Evolutionary conservation across 2,797 vertebrate genomes (phyloP).

Genomic region (Falco cherrug): DNA sequence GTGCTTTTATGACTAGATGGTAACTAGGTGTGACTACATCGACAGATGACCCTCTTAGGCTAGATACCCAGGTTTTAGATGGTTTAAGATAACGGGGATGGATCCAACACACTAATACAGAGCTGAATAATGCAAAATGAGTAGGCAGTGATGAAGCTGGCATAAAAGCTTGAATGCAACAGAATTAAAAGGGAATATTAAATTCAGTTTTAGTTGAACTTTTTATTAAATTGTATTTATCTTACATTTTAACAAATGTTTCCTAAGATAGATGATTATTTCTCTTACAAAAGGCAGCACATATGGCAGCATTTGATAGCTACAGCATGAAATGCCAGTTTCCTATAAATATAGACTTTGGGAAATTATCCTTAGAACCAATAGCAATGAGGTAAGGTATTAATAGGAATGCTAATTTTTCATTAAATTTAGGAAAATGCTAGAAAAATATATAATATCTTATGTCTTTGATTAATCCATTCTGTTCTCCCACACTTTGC

Average conservation of each 20-base stretch:
- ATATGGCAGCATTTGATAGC: constrained; percentile 27
- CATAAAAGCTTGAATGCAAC: background rate
- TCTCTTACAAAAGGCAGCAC: constrained; percentile 39
- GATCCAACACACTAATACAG: background rate
- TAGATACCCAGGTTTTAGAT: background rate
- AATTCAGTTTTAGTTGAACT: background rate
- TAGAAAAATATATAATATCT: background rate
- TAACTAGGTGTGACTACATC: background rate
- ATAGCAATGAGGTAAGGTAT: background rate
- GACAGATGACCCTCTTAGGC: background rate
- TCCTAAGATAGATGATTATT: constrained; percentile 30
- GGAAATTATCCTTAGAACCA: constrained; percentile 7
- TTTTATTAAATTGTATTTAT: constrained; percentile 4
- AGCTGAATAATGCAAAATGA: background rate
- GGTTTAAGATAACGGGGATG: background rate
- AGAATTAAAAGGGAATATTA: background rate
- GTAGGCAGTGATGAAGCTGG: background rate
- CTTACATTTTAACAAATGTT: constrained; percentile 4
- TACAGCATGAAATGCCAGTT: background rate
- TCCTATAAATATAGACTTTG: background rate
- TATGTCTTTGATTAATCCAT: background rate
- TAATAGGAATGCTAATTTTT: constrained; percentile 13
- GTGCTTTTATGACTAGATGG: background rate
- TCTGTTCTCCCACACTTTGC: background rate
- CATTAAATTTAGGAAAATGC: background rate